These are phyloP conservation scores for Bungarus multicinctus DNA, from an alignment of 2,113 vertebrate genomes.

Conservation along the genomic window DNA sequence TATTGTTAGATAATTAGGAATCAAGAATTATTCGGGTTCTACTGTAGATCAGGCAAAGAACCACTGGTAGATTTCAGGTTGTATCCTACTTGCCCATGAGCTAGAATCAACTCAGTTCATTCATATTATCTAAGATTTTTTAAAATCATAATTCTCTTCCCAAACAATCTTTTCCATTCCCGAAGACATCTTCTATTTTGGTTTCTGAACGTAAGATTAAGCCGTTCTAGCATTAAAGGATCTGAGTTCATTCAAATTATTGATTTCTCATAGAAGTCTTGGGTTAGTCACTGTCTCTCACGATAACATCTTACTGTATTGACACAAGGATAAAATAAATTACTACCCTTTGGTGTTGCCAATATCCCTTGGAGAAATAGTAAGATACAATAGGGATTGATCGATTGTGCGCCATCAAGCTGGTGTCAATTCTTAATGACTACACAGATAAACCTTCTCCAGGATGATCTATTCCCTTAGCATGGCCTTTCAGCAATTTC, in stretches of 20 bases:
- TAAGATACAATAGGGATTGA: neutral
- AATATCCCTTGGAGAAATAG: neutral
- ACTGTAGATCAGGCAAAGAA: neutral
- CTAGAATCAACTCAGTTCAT: neutral
- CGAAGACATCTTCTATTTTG: neutral
- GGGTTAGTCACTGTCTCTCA: neutral
- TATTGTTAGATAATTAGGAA: neutral
- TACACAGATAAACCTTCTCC: neutral
- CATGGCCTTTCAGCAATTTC: neutral
- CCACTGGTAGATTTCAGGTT: neutral
- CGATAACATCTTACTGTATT: neutral
- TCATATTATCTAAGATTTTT: neutral
- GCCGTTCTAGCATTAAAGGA: neutral
- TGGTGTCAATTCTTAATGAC: neutral
- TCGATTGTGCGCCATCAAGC: neutral
- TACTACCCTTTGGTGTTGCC: neutral
- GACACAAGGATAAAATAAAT: neutral
- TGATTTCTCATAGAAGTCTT: neutral
- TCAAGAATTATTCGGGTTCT: neutral
- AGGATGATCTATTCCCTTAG: neutral
- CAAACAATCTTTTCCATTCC: neutral
- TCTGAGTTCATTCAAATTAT: neutral
- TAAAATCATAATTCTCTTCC: too few species aligned
- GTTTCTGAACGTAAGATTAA: neutral
- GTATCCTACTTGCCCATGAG: neutral